These are phyloP conservation scores for Bryconaethiops microstoma DNA, from an alignment of 2,797 vertebrate species.

Conservation along the genomic window DNA sequence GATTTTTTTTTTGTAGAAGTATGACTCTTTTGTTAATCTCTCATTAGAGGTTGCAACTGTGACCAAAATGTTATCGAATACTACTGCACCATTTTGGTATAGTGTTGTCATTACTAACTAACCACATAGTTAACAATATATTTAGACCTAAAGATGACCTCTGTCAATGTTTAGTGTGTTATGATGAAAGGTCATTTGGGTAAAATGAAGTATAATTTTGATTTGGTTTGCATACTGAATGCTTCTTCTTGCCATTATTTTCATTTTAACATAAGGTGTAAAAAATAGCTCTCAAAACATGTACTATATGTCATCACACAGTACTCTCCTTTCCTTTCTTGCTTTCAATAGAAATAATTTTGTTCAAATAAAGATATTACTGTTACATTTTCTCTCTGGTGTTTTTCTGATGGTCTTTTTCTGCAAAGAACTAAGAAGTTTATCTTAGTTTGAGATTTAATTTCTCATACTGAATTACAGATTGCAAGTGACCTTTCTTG, in stretches of 20 bases:
- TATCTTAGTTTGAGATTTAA: no score
- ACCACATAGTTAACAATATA: conserved; percentile 27
- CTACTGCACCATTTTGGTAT: conserved; percentile 53
- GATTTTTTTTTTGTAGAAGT: conserved; percentile 35
- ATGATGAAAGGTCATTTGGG: conserved; percentile 8
- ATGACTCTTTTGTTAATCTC: conserved; percentile 44
- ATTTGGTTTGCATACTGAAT: conserved; percentile 28
- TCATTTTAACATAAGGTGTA: conserved; percentile 20
- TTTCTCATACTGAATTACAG: no score
- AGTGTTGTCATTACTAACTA: conserved; percentile 38
- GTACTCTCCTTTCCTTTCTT: conserved; percentile 45
- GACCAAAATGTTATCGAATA: conserved; percentile 42
- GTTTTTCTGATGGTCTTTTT: background rate
- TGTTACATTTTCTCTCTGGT: background rate
- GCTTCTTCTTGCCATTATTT: conserved; percentile 35
- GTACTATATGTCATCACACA: conserved; percentile 24
- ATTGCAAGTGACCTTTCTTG: no score
- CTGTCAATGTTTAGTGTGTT: conserved; percentile 31
- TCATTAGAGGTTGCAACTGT: conserved; percentile 39
- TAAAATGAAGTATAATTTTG: conserved; percentile 32
- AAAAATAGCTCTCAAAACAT: conserved; percentile 34
- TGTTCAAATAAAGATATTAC: conserved; percentile 53
- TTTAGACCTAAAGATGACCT: conserved; percentile 28
- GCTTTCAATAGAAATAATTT: conserved; percentile 54
- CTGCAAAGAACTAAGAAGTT: no score